Evolutionary conservation across 2,888 invertebrate genomes (phyloP).

Genomic region (Eremobia ochroleuca): DNA sequence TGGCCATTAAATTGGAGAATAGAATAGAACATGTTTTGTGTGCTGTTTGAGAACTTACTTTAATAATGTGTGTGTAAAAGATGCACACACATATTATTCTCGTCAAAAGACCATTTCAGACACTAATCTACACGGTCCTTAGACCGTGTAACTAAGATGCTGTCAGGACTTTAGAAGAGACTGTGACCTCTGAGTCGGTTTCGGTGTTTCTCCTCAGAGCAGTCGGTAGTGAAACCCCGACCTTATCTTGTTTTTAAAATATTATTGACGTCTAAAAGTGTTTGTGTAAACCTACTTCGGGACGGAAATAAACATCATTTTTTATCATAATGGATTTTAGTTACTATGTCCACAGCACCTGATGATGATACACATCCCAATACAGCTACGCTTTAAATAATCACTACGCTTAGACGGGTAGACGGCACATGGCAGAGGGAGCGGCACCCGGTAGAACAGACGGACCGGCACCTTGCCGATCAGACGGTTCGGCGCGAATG

Average conservation of each 20-base stretch:
- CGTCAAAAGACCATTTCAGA: not conserved
- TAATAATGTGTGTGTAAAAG: not conserved
- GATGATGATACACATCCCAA: not conserved
- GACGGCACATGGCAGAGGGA: not conserved
- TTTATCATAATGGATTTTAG: not conserved
- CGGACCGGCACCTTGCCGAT: not conserved
- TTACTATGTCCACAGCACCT: not conserved
- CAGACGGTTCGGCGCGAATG: slow-evolving; percentile 13
- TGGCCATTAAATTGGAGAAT: slow-evolving; percentile 12
- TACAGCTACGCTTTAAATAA: not conserved
- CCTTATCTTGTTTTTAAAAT: not conserved
- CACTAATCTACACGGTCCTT: no score
- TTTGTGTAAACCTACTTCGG: not conserved
- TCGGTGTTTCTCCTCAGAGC: not conserved
- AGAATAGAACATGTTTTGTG: slow-evolving; percentile 29
- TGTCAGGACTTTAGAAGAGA: not conserved
- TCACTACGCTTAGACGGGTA: not conserved
- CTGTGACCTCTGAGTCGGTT: not conserved
- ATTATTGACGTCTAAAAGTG: not conserved
- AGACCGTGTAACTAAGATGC: not conserved
- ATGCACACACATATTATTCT: not conserved
- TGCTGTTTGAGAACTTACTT: slow-evolving; percentile 10
- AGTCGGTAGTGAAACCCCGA: not conserved
- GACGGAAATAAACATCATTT: no score
- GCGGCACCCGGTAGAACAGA: not conserved